Conservation (phyloP, 2,113 vertebrate genomes). For the Rattus rattus region DNA sequence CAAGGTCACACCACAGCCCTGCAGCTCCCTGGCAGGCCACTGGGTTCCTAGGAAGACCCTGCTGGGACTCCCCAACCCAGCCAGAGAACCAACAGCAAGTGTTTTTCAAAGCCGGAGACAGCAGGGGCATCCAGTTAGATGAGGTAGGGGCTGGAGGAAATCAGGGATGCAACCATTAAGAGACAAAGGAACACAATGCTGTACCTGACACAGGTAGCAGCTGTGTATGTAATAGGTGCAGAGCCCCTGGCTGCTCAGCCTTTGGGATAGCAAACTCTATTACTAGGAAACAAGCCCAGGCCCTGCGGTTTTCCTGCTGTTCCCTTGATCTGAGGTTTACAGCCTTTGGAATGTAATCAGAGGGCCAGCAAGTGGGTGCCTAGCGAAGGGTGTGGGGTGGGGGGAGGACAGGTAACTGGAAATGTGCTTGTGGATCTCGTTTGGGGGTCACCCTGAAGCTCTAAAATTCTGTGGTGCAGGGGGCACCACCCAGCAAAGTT, state of each 20-base stretch:
- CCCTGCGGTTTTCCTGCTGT: neutral
- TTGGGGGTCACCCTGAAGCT: neutral
- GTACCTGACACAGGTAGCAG: neutral
- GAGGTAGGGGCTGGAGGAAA: neutral
- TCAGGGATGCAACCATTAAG: neutral
- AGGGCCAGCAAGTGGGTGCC: neutral
- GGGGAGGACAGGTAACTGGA: neutral
- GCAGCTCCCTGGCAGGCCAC: neutral
- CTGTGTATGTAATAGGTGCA: neutral
- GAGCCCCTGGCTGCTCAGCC: neutral
- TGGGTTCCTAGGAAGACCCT: neutral
- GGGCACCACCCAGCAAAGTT: neutral
- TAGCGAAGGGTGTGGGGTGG: neutral
- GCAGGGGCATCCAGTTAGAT: neutral
- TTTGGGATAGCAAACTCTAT: neutral
- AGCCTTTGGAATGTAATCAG: neutral
- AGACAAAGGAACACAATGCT: neutral
- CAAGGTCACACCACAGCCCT: neutral
- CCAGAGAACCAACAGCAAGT: neutral
- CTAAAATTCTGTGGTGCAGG: neutral
- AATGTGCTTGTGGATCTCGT: neutral
- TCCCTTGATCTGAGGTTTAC: neutral
- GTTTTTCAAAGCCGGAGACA: neutral
- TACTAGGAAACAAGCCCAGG: neutral
- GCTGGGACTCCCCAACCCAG: too few species aligned